Evolutionary conservation across 2,113 vertebrate species (phyloP).

Genomic region (Corapipo altera): DNA sequence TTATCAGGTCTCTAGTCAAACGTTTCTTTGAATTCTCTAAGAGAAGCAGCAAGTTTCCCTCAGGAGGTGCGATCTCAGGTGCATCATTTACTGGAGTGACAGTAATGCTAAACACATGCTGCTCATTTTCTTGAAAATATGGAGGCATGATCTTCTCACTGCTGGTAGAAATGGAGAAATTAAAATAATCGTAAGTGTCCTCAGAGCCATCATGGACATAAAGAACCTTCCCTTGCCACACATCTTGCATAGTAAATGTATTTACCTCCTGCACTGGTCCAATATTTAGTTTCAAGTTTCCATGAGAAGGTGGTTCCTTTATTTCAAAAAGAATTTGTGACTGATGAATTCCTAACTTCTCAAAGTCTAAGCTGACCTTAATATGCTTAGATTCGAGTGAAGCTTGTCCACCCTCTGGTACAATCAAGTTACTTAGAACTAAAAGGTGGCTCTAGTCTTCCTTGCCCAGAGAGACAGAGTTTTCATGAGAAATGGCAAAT

Average conservation of each 20-base stretch:
- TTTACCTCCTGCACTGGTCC: constrained; percentile 70
- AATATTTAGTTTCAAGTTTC: constrained; percentile 79
- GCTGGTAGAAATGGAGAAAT: constrained; percentile 80
- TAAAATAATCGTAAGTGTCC: constrained; percentile 80
- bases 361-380: constrained; percentile 81
- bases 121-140: constrained; percentile 74
- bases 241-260: constrained; percentile 84
- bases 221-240: constrained; percentile 81
- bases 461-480: constrained; percentile 42
- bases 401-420: constrained; percentile 81
- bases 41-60: constrained; percentile 84
- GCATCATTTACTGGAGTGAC: constrained; percentile 85
- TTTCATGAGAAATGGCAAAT: constrained; percentile 49
- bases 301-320: constrained; percentile 76
- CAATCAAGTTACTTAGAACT: constrained; percentile 80
- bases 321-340: constrained; percentile 87
- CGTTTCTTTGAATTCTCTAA: constrained; percentile 86
- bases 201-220: constrained; percentile 91
- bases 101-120: constrained; percentile 79
- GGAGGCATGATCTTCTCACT: constrained; percentile 76
- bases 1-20: constrained; percentile 78
- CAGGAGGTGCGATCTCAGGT: constrained; percentile 81
- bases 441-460: constrained; percentile 73
- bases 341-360: constrained; percentile 78
- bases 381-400: constrained; percentile 85